Conservation (phyloP, 2,797 vertebrate genomes). For the Sebastes aleutianus region DNA sequence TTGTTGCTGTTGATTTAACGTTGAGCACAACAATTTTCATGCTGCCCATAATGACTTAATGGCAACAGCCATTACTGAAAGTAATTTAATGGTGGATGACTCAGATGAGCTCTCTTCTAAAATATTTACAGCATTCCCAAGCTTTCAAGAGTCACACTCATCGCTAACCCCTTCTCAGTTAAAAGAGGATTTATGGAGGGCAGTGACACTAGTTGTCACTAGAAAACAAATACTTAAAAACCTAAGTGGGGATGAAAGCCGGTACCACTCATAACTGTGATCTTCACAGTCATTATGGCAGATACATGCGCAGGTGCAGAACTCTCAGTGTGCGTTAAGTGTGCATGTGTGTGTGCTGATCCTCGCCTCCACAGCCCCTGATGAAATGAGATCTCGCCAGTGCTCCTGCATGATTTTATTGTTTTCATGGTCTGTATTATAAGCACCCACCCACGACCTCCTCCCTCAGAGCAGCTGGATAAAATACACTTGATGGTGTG, state of each 20-base stretch:
- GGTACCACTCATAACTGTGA: not conserved
- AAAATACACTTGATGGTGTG: conserved; percentile 68
- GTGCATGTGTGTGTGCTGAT: conserved; percentile 13
- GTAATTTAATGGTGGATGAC: conserved; percentile 72
- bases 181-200: conserved; percentile 45
- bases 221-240: conserved; percentile 47
- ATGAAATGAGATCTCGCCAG: conserved; percentile 54
- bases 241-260: conserved; percentile 16
- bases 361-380: conserved; percentile 14
- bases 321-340: not conserved
- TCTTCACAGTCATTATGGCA: not conserved
- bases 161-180: conserved; percentile 34
- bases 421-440: conserved; percentile 61
- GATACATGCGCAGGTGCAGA: conserved; percentile 47
- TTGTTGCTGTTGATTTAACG: conserved; percentile 74
- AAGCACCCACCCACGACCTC: conserved; percentile 54
- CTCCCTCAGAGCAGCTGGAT: conserved; percentile 66
- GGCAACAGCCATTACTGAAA: conserved; percentile 69
- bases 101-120: conserved; percentile 72
- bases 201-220: conserved; percentile 40
- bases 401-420: conserved; percentile 65
- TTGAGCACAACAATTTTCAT: conserved; percentile 66
- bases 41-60: conserved; percentile 79
- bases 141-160: conserved; percentile 57
- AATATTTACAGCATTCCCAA: conserved; percentile 68